phyloP scores from a whole-genome alignment of 1,140 invertebrate species.

The Cepaea nemoralis region DNA sequence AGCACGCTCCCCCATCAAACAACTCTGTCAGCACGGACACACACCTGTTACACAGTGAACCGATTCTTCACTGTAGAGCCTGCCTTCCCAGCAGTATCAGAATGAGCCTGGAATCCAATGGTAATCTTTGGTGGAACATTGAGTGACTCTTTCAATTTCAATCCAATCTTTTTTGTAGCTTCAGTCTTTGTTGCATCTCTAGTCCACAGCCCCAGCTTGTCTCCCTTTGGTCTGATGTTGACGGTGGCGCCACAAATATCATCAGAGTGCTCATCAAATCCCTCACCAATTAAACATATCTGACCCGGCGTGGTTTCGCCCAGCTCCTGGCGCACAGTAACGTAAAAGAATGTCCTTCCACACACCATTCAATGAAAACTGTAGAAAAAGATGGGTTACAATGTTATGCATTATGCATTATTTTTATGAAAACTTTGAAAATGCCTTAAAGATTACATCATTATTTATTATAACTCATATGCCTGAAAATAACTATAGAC shows the following conservation, averaged over 20 bases:
- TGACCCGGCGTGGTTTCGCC: too few species aligned
- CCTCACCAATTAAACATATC: slow-evolving; percentile 97
- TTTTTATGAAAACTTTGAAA: too few species aligned
- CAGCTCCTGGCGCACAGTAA: too few species aligned
- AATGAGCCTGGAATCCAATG: slow-evolving; percentile 81
- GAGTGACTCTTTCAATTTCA: slow-evolving; percentile 78
- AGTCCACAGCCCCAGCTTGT: slow-evolving; percentile 97
- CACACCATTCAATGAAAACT: too few species aligned
- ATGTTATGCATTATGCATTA: too few species aligned
- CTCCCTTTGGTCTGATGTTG: slow-evolving; percentile 89
- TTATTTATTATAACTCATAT: too few species aligned
- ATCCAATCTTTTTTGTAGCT: slow-evolving; percentile 78
- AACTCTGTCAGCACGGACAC: too few species aligned
- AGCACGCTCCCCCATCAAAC: too few species aligned
- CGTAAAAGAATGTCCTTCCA: too few species aligned
- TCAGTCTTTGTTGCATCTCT: slow-evolving; percentile 83
- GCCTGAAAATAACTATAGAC: too few species aligned
- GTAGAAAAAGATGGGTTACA: too few species aligned
- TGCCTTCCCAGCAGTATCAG: slow-evolving; percentile 86
- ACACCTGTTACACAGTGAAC: slow-evolving; percentile 83
- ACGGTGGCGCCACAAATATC: slow-evolving; percentile 95
- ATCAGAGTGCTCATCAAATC: slow-evolving; percentile 90
- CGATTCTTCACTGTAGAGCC: slow-evolving; percentile 87
- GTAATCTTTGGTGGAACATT: slow-evolving; percentile 78
- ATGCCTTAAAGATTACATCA: too few species aligned